phyloP scores from a whole-genome alignment of 2,113 vertebrate species.

The Brienomyrus brachyistius region DNA sequence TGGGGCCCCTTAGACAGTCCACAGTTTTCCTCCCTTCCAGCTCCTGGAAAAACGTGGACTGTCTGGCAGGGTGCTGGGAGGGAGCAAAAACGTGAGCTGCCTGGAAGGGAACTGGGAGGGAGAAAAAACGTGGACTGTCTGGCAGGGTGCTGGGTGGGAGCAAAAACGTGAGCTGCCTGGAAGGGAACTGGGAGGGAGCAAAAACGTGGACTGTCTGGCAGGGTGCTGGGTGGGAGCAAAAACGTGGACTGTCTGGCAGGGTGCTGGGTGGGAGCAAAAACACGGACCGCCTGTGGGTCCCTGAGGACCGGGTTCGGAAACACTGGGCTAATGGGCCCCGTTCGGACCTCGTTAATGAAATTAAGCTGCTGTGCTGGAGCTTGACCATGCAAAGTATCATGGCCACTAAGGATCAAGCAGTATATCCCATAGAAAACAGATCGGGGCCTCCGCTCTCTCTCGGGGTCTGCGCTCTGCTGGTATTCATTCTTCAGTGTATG shows the following conservation, averaged over 20 bases:
- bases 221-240: no score
- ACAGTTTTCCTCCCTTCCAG: neutral
- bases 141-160: neutral
- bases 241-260: no score
- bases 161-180: neutral
- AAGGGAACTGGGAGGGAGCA: neutral
- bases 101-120: neutral
- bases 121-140: neutral
- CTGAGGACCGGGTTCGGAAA: neutral
- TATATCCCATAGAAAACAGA: neutral
- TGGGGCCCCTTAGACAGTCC: neutral
- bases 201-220: neutral
- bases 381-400: neutral
- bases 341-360: neutral
- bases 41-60: neutral
- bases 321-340: neutral
- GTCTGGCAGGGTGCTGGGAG: neutral
- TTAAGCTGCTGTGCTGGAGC: neutral
- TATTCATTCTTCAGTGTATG: neutral
- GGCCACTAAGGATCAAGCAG: neutral
- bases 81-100: neutral
- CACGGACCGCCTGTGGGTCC: neutral
- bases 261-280: neutral
- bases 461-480: neutral
- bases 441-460: neutral